Evolutionary conservation across 2,797 vertebrate species (phyloP), one percentile per base, ranked within the genome.

Genomic region (Heteromormyrus szaboi): DNA sequence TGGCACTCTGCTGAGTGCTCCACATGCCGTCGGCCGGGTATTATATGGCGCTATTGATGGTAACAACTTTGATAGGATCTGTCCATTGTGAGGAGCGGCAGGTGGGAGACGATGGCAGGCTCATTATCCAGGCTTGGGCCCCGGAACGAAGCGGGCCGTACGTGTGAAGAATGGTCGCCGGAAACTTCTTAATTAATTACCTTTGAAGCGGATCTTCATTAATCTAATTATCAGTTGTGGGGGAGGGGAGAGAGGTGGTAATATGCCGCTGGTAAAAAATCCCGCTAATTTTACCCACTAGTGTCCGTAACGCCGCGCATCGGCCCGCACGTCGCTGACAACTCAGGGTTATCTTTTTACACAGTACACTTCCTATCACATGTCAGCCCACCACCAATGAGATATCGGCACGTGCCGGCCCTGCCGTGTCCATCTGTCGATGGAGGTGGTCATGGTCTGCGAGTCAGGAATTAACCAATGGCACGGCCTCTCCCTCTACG

Each of bases 151-250:
- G 17, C 17, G 0, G 72, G 41, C 37, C 72, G 37, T n/a, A 44
- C 50, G 83, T 50, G 83, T 53, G 83, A 85, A 85, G 83, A 53
- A 51, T 53, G 83, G 50, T 51, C 50, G 12, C 4, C 46, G 14
- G 83, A 25, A 51, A 53, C 83, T 85, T 51, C 22, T 0, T 29
- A 29, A 53, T 85, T 85, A 85, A 51, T 85, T 41, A 54, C 33
- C 85, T 56, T 29, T 33, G 65, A 72, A 86, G 37, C 8, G 17
- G 29, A 86, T 86, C 50, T 86, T 37, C 50, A 86, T 86, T 86
- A 56, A 53, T 56, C 53, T 56, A 59, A 56, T 86, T 37, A 56
- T 84, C 14, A 29, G 85, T 17, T 44, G 17, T 1, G 33, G 7
- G 9, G 85, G 29, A 41, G 29, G 17, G 53, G 29, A 29, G 50